phyloP scores from a whole-genome alignment of 2,888 invertebrate species.

The Hyppa rectilinea region DNA sequence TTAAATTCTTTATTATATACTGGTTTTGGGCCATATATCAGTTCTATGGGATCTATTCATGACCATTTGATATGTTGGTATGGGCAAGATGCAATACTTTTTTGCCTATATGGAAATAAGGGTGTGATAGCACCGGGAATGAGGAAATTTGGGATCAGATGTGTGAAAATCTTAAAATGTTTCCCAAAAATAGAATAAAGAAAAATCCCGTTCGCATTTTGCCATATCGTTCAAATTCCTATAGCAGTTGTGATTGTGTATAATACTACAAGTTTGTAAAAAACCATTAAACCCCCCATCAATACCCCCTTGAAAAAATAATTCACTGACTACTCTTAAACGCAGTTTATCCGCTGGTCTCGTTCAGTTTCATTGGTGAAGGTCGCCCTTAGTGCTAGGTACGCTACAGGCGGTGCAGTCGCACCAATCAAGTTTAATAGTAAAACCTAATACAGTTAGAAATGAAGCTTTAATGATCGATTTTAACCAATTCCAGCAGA shows the following conservation, averaged over 20 bases:
- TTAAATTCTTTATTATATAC: conserved; percentile 44
- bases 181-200: not conserved
- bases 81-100: conserved; percentile 21
- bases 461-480: not conserved
- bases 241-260: not conserved
- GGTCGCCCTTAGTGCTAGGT: too few relatives aligned
- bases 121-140: conserved; percentile 11
- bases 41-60: conserved; percentile 37
- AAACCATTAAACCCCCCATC: too few relatives aligned
- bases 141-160: conserved; percentile 16
- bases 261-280: too few relatives aligned
- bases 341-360: too few relatives aligned
- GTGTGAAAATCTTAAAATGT: conserved; percentile 22
- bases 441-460: not conserved
- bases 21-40: conserved; percentile 40
- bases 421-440: not conserved
- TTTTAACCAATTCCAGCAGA: not conserved
- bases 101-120: conserved; percentile 34
- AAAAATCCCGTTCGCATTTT: conserved; percentile 4
- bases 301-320: too few relatives aligned
- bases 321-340: too few relatives aligned
- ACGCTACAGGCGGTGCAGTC: not conserved
- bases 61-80: conserved; percentile 24
- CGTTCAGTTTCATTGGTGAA: too few relatives aligned
- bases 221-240: not conserved